phyloP scores from a whole-genome alignment of 1,140 invertebrate species.

The Maniola jurtina region DNA sequence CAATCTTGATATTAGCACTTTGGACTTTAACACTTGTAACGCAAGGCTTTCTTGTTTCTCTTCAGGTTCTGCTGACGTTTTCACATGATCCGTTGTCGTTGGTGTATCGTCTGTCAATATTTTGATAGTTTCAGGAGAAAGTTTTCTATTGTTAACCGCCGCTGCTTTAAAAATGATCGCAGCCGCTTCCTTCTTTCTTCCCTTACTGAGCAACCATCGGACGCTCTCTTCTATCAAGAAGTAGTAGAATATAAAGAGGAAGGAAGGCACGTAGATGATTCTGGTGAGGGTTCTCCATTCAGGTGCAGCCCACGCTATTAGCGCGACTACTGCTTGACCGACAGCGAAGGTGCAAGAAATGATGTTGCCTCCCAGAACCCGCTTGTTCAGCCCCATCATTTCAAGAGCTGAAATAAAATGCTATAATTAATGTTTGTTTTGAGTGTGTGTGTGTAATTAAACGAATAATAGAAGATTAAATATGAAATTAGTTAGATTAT shows the following conservation, averaged over 20 bases:
- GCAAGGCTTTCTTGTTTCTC: conserved; percentile 10
- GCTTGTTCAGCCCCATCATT: conserved; percentile 84
- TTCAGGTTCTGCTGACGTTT: neutral
- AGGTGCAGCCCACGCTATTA: conserved; percentile 83
- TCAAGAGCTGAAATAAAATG: conserved; percentile 83
- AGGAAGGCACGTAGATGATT: conserved; percentile 79
- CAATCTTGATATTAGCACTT: conserved; percentile 80
- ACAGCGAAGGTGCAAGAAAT: conserved; percentile 86
- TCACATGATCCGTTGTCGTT: neutral
- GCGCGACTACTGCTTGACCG: conserved; percentile 84
- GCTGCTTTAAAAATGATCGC: conserved; percentile 82
- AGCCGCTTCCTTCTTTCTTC: conserved; percentile 82
- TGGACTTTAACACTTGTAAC: conserved; percentile 78
- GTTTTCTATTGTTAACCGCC: conserved; percentile 80
- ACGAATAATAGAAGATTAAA: no score
- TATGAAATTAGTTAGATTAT: no score
- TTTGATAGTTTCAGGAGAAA: conserved; percentile 54
- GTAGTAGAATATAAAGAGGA: conserved; percentile 82
- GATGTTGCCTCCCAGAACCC: conserved; percentile 85
- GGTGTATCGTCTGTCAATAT: conserved; percentile 44
- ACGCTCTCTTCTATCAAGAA: conserved; percentile 83
- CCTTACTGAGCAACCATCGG: conserved; percentile 80
- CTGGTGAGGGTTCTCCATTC: conserved; percentile 87
- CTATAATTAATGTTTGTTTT: conserved; percentile 3
- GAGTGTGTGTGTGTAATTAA: neutral